Base-by-base conservation (phyloP, 2,113 vertebrate species). In the Ptilonorhynchus violaceus region DNA sequence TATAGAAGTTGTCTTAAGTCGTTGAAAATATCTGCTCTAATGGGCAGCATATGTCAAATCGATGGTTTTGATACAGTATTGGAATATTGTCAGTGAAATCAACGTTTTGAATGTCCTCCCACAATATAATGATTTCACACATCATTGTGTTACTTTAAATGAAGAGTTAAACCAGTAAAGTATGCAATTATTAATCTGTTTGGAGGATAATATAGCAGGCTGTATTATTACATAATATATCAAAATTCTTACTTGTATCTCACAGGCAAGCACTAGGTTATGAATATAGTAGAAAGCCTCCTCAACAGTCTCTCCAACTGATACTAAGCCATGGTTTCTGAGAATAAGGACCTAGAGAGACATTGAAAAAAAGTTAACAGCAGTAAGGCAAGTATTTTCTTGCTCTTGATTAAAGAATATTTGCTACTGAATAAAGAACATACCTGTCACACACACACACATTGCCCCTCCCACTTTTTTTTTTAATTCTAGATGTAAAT, bases 261-360 rank as follows among this genome's bases (percentile, higher is more conserved):
- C 99, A 92, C 99, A 99, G 46, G 99, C 99, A 14, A 98, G 98
- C 85, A 99, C 98, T 83, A 99, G 97, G 92, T 99, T 99, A 96
- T 99, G 99, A 86, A 99, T 99, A 88, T 99, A 99, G 97, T 99
- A 99, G 96, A 99, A 99, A 62, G 99, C 99, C 93, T 99, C 99
- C 95, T 99, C 99, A 44, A 99, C 98, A 1, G 99, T 99, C 97
- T 99, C 99, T 23, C 99, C 99, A 23, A 99, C 98, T 7, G 99
- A 98, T 52, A 99, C 98, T 33, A 99, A 97, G 49, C 99, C 99
- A 12, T 99, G 99, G 79, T 99, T 99, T 95, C 99, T 98, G 60
- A 99, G 98, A 95, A 99, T 99, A 63, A 99, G 98, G 69, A 99
- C 99, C 99, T 99, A 83, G 20, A 53, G 64, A 95, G 35, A 50